Conservation (phyloP, 2,797 vertebrate species). For the Eospalax fontanierii region DNA sequence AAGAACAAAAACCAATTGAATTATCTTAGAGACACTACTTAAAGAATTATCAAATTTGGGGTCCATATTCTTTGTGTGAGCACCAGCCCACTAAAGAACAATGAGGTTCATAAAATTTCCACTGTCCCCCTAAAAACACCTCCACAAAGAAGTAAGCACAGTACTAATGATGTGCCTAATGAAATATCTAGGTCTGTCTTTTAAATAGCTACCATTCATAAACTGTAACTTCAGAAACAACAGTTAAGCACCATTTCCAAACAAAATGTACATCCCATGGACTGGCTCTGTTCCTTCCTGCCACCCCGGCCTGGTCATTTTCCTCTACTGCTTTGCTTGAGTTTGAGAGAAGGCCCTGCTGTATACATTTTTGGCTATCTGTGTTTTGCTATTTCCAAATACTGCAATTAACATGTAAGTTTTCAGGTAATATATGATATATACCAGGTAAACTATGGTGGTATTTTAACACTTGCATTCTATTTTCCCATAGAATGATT, state of each 20-base stretch:
- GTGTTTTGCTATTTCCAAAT: neutral
- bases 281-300: neutral
- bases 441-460: conserved; percentile 5
- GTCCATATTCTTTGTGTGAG: neutral
- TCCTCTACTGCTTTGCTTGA: neutral
- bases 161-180: conserved; percentile 1
- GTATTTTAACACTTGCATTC: conserved; percentile 29
- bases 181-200: neutral
- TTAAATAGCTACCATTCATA: conserved; percentile 11
- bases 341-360: neutral
- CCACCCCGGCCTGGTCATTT: neutral
- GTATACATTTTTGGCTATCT: neutral
- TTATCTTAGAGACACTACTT: neutral
- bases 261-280: neutral
- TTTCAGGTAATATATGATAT: conserved; percentile 26
- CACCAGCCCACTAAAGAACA: neutral
- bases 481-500: conserved; percentile 11
- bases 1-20: conserved; percentile 54
- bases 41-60: conserved; percentile 35
- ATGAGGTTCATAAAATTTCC: neutral
- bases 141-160: neutral
- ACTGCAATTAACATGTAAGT: neutral
- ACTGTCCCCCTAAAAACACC: neutral
- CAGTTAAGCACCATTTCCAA: neutral
- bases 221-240: conserved; percentile 21